A percentile compares a stretch with the other conserved stretches of the same genome.
Conservation (phyloP, 1,140 invertebrate genomes). For the Drosophila willistoni region DNA sequence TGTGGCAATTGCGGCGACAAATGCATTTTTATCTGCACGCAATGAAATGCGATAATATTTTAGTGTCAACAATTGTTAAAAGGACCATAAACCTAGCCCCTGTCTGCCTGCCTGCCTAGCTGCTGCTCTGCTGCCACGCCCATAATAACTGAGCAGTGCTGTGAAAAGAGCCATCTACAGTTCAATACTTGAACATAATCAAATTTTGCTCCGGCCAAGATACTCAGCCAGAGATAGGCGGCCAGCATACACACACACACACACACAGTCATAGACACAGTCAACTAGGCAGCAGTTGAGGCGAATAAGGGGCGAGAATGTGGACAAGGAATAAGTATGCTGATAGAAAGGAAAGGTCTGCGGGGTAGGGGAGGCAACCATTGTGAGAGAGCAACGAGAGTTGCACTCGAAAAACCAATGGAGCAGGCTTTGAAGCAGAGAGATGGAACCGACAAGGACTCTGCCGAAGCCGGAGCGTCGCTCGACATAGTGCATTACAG, state of each 20-base stretch:
- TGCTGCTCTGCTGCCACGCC: conserved; percentile 24
- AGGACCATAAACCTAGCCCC: conserved; percentile 81
- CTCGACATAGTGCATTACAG: conserved; percentile 73
- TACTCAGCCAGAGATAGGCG: conserved; percentile 63
- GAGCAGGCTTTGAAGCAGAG: conserved; percentile 59
- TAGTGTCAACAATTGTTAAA: conserved; percentile 83
- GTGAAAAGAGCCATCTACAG: conserved; percentile 64
- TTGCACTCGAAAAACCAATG: conserved; percentile 70
- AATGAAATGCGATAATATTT: conserved; percentile 83
- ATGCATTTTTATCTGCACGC: conserved; percentile 81
- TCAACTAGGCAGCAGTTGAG: conserved; percentile 76
- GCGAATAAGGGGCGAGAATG: conserved; percentile 67
- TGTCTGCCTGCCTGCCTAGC: conserved; percentile 8
- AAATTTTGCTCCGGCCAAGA: conserved; percentile 69
- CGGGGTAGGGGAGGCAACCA: conserved; percentile 14
- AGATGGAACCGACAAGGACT: conserved; percentile 20
- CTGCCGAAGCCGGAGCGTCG: conserved; percentile 1
- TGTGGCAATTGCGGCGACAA: conserved; percentile 80
- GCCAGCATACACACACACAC: conserved; percentile 25
- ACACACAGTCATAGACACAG: conserved; percentile 65
- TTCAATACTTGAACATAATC: conserved; percentile 80
- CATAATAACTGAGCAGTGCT: conserved; percentile 14
- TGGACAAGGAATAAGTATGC: conserved; percentile 36
- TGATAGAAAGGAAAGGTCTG: conserved; percentile 17
- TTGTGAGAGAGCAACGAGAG: conserved; percentile 43